These are phyloP conservation scores for Microcebus jonahi DNA, from an alignment of 2,113 vertebrate species.

Conservation along the genomic window DNA sequence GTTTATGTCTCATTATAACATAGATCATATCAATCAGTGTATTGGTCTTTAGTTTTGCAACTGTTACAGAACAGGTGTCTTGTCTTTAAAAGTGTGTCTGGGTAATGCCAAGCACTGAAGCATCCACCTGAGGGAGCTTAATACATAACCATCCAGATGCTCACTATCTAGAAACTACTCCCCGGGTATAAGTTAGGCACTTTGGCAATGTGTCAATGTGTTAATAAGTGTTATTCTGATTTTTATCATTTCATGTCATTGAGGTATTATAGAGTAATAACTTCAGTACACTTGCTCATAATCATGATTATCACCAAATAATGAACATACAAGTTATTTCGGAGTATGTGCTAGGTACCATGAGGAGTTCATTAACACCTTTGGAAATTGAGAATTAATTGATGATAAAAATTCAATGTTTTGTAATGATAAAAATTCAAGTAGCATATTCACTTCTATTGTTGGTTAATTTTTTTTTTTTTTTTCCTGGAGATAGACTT, in stretches of 20 bases:
- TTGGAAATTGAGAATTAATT: slow-evolving; percentile 41
- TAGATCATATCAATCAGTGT: not conserved
- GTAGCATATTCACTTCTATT: not conserved
- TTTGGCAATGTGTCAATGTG: slow-evolving; percentile 16
- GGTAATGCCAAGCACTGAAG: not conserved
- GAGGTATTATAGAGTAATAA: not conserved
- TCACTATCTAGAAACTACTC: slow-evolving; percentile 42
- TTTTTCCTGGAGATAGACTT: too few species aligned
- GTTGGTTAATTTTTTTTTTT: not conserved
- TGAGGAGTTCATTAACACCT: not conserved
- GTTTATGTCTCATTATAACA: not conserved
- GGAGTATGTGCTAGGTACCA: not conserved
- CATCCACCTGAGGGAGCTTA: not conserved
- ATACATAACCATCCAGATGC: slow-evolving; percentile 21
- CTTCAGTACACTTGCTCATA: not conserved
- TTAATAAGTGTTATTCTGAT: slow-evolving; percentile 26
- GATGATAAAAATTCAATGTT: not conserved
- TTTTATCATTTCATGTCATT: not conserved
- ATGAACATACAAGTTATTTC: not conserved
- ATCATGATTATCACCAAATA: slow-evolving; percentile 19
- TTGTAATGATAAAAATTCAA: not conserved
- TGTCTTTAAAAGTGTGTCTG: not conserved
- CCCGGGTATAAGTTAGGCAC: not conserved
- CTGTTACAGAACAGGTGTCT: not conserved
- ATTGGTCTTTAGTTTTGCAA: not conserved